Conservation (phyloP, 2,888 invertebrate genomes). For the Zonitis immaculata region DNA sequence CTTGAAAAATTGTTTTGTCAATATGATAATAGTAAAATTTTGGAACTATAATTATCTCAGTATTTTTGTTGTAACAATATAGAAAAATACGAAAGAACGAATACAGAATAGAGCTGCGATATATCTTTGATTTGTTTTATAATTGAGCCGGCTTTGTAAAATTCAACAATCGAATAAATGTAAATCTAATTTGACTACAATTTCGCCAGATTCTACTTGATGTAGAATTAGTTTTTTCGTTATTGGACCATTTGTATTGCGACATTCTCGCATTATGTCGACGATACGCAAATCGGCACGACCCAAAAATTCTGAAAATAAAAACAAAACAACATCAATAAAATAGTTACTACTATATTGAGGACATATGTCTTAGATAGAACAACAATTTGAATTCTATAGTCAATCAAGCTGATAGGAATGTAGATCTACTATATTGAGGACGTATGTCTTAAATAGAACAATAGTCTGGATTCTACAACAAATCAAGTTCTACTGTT, state of each 20-base stretch:
- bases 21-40: background rate
- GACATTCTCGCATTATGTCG: slow-evolving; percentile 58
- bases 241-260: slow-evolving; percentile 58
- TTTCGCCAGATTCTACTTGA: slow-evolving; percentile 66
- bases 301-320: slow-evolving; percentile 62
- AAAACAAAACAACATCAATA: slow-evolving; percentile 12
- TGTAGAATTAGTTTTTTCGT: slow-evolving; percentile 60
- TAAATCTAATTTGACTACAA: slow-evolving; percentile 65
- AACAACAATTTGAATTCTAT: no score
- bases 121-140: background rate
- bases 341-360: no score
- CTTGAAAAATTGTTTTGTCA: no score
- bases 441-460: no score
- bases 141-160: no score
- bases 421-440: no score
- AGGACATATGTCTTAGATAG: no score
- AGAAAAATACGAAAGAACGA: background rate
- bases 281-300: slow-evolving; percentile 63
- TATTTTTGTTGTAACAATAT: slow-evolving; percentile 4
- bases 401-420: no score
- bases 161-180: slow-evolving; percentile 54
- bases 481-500: no score
- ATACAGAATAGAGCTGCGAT: background rate
- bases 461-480: no score
- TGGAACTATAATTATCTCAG: slow-evolving; percentile 3